Evolutionary conservation across 2,888 invertebrate genomes (phyloP), one percentile per base, ranked within the genome.

Genomic region (Bellardia pandia): DNA sequence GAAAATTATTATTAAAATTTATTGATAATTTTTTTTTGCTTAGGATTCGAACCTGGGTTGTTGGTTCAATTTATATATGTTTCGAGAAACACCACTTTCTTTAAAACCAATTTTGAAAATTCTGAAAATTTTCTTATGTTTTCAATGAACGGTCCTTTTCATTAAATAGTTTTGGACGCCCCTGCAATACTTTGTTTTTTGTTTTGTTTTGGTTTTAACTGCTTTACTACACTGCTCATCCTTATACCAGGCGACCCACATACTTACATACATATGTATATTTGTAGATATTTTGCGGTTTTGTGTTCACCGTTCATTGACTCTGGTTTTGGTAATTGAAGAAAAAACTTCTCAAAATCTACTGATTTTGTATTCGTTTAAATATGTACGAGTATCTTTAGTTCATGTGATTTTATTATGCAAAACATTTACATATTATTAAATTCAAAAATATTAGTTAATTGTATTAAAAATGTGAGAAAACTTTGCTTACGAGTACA

Each of bases 351-450:
- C 30, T 13, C 16, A 66, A 66, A 42, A 48, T 68, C 68, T 45
- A 14, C 68, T 7, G 48, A 68, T 30, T 68, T 68, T 30, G 30
- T n/a, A 48, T 45, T 68, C 23, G 23, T 48, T 11, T 48, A 11
- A 9, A 45, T 23, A 23, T 66, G 16, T 53, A 16, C 23, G 5
- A 4, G 33, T 23, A 8, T 23, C 23, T 1, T 23, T 30, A 23
- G 48, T n/a, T 16, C 48, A 33, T 75, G 60, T 60, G 48, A 60
- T 48, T 62, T 75, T 37, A 62, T 62, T 45, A 62, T 75, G 62
- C 48, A 45, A 53, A 71, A 56, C 16, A 56, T 71, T 71, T 9
- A 23, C 23, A 23, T 23, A 71, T 56, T 40, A 71, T 56, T n/a
- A 56, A 56, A 42, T 42, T 30, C 2, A 68, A 68, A 68, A 48